Base-by-base conservation (phyloP, 30 jellyfish, hydroid and myxozoan genomes). In the Catostylus mosaicus region DNA sequence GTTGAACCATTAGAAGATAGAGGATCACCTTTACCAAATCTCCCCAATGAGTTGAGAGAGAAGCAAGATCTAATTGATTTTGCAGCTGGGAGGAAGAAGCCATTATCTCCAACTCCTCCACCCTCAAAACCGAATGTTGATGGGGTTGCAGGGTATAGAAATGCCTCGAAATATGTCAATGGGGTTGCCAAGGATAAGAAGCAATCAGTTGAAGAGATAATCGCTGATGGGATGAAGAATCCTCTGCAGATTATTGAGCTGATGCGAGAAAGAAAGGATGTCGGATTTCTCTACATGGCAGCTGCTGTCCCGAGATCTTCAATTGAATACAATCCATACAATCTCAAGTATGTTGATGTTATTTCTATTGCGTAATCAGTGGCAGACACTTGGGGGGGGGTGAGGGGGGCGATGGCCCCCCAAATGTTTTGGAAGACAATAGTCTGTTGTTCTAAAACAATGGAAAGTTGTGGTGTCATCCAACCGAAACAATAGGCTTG, bases 281-380 rank as follows among this genome's bases (percentile, higher is more conserved):
- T 83, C 69, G 99, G 99, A 7, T 94, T 88, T 62, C 35, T 94
- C 36, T 94, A 94, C 75, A 94, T 94, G 99, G 82, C 94, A 20
- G 88, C 97, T 5, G 99, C 96, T 19, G 96, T 81, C 3, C 62
- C 96, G 16, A 84, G 95, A 70, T 87, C 99, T 2, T 89, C 99
- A 2, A 87, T 87, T 51, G 91, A 80, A 19, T 94, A 78, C 83
- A 94, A 88, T 73, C 99, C 99, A 3, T 94, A 94, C 70, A 87
- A 87, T 65, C 80, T 94, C 26, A 77, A 75, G 99, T 94, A 78
- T 52, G 97, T 48, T 48, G 14, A n/a, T n/a, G n/a, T n/a, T n/a
- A n/a, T n/a, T n/a, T n/a, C n/a, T n/a, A n/a, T n/a, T n/a, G n/a
- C n/a, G n/a, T n/a, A n/a, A n/a, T n/a, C n/a, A n/a, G n/a, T n/a